A percentile compares a stretch with the other conserved stretches of the same genome.
Conservation (phyloP, 2,888 invertebrate species). For the Meteorus colon region DNA sequence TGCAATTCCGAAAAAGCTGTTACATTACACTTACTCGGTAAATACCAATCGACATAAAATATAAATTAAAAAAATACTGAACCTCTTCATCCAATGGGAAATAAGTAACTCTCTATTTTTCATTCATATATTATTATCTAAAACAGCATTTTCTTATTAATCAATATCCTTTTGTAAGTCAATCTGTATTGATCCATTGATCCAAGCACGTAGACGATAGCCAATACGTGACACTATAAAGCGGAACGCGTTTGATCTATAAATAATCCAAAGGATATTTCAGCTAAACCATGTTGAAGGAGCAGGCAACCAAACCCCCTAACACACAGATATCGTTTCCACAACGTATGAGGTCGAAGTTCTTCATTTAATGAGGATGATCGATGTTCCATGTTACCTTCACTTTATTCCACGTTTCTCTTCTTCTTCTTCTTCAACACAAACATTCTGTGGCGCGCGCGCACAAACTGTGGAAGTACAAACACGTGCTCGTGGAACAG, state of each 20-base stretch:
- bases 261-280: slow-evolving; percentile 19
- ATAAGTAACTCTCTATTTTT: neutral
- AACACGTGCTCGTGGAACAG: slow-evolving; percentile 39
- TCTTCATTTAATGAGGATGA: slow-evolving; percentile 44
- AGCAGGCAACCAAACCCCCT: neutral
- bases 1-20: no score
- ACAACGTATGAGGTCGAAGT: slow-evolving; percentile 32
- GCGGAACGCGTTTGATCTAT: slow-evolving; percentile 21
- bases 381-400: slow-evolving; percentile 32
- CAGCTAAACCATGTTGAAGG: slow-evolving; percentile 18
- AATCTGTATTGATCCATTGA: slow-evolving; percentile 37
- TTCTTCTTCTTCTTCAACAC: neutral
- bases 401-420: neutral
- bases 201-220: slow-evolving; percentile 32
- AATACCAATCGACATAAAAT: no score
- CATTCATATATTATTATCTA: neutral
- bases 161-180: neutral
- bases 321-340: slow-evolving; percentile 25
- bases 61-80: no score
- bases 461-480: neutral
- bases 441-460: neutral
- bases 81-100: no score
- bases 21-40: no score
- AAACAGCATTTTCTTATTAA: neutral
- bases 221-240: slow-evolving; percentile 38